Conservation (phyloP, 2,797 vertebrate genomes). For the Rhabdomys pumilio region DNA sequence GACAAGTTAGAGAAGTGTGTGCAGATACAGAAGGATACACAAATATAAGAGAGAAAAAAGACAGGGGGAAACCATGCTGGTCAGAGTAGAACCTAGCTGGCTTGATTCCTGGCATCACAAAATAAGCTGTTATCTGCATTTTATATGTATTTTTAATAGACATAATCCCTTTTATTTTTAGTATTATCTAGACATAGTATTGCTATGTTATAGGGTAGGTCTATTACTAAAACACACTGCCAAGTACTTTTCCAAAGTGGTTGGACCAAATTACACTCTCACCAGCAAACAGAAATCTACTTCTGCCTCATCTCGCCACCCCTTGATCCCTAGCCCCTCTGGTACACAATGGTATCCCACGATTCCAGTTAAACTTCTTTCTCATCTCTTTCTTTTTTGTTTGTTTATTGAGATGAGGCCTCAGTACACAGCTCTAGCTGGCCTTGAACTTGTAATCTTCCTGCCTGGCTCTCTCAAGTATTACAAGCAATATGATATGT, state of each 20-base stretch:
- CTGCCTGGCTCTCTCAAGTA: not conserved
- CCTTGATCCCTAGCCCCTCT: not conserved
- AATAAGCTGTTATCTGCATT: not conserved
- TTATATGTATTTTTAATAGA: not conserved
- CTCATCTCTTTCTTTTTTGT: constrained; percentile 11
- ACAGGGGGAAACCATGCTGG: not conserved
- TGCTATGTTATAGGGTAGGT: not conserved
- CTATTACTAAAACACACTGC: not conserved
- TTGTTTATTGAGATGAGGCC: not conserved
- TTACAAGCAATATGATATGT: not conserved
- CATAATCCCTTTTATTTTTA: not conserved
- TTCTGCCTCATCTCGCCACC: not conserved
- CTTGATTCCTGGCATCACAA: not conserved
- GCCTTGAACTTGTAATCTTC: not conserved
- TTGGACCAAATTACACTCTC: not conserved
- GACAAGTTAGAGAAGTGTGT: not conserved
- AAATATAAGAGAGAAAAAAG: not conserved
- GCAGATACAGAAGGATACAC: not conserved
- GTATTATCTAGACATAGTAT: not conserved
- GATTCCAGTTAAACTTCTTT: not conserved
- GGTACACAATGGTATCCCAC: not conserved
- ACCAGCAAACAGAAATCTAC: not conserved
- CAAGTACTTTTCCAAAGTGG: not conserved
- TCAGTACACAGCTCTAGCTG: not conserved
- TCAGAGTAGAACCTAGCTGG: not conserved